Evolutionary conservation across 2,888 invertebrate genomes (phyloP), one percentile per base, ranked within the genome.

Genomic region (Rhingia campestris): DNA sequence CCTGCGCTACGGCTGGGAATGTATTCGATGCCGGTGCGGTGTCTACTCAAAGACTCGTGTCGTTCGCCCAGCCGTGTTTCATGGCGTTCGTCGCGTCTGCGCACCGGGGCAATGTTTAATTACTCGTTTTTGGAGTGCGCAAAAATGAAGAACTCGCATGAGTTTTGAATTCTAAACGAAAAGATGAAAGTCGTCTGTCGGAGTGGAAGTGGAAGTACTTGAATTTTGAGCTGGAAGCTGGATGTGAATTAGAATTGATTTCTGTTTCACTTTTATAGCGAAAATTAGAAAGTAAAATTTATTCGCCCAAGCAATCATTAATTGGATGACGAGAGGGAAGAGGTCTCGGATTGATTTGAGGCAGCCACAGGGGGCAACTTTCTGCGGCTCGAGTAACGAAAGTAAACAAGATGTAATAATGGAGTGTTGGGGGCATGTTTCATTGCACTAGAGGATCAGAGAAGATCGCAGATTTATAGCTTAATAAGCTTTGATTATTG

Each of bases 261-360:
- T 74, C 85, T 82, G 76, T 72, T 86, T 80, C 81, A 63, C 75
- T 81, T 77, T 76, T 87, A n/a, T 49, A 14, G 77, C 51, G 77
- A 80, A 86, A 87, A 87, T 88, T 87, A 88, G 88, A 88, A 88
- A 88, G 88, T 88, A 87, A 87, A 87, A 85, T 81, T 70, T 79
- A 75, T 67, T 59, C 47, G 30, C 47, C n/a, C 9, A 45, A 58
- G 9, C 6, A 7, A 35, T 6, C 30, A 39, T 66, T 51, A 49
- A 32, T 41, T 5, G 6, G 43, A 4, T 14, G 10, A 12, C 30
- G 12, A 41, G 9, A 32, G 35, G 59, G 41, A 14, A 9, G 61
- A 45, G 9, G 45, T 6, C 9, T 22, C 30, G 32, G 22, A 37
- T 39, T 32, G 51, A 22, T 22, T 2, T 22, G 22, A 22, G 2